These are phyloP conservation scores for Apodemia hepburni DNA, from an alignment of 2,888 invertebrate genomes.

Conservation along the genomic window DNA sequence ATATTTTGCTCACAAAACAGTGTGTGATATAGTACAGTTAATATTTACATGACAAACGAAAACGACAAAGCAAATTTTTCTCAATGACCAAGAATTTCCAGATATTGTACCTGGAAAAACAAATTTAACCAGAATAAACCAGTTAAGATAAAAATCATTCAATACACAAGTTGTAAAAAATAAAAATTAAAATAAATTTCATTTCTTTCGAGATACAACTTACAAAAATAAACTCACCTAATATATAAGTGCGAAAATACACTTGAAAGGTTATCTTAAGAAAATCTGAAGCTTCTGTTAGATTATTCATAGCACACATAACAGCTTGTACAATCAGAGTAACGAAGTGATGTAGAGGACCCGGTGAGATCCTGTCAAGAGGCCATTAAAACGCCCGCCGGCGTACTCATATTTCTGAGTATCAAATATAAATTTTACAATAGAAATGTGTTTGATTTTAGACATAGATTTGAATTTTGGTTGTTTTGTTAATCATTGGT, in stretches of 20 bases:
- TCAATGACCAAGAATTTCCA: too few relatives aligned
- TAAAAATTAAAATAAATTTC: not conserved
- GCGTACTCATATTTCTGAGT: constrained; percentile 71
- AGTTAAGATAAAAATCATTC: too few relatives aligned
- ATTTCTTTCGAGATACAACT: not conserved
- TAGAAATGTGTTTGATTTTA: constrained; percentile 36
- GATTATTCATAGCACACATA: constrained; percentile 65
- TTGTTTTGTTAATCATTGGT: constrained; percentile 5
- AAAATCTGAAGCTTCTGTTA: constrained; percentile 32
- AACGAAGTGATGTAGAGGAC: constrained; percentile 76
- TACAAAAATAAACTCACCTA: constrained; percentile 4
- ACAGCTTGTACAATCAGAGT: constrained; percentile 65
- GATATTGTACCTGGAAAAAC: too few relatives aligned
- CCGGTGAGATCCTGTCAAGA: constrained; percentile 64
- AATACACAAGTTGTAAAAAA: too few relatives aligned
- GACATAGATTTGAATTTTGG: constrained; percentile 25
- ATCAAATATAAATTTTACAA: constrained; percentile 56
- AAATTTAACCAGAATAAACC: too few relatives aligned
- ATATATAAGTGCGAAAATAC: constrained; percentile 11
- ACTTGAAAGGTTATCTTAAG: constrained; percentile 18
- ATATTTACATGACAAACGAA: too few relatives aligned
- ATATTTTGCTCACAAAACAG: too few relatives aligned
- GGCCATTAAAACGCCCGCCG: constrained; percentile 73
- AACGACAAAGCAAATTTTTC: too few relatives aligned
- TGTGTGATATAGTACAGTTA: too few relatives aligned